phyloP scores from a whole-genome alignment of 2,888 invertebrate species.

The Crioceris asparagi region DNA sequence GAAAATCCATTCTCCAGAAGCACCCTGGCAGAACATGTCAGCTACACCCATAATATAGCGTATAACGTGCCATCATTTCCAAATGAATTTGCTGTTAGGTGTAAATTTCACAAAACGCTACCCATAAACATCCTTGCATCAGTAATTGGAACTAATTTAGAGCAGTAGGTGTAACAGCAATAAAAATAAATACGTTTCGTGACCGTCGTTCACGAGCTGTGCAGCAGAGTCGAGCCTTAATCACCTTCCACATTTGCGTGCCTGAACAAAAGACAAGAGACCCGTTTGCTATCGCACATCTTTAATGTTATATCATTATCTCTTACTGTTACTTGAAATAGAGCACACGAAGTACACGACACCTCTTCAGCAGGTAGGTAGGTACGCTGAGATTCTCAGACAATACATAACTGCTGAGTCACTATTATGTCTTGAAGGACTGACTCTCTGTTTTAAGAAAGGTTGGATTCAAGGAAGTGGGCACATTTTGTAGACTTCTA shows the following conservation, averaged over 20 bases:
- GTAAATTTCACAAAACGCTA: no score
- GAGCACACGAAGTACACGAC: conserved; percentile 16
- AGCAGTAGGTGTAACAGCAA: conserved; percentile 12
- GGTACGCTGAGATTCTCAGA: no score
- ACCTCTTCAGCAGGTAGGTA: conserved; percentile 19
- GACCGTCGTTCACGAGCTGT: conserved; percentile 19
- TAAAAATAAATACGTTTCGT: conserved; percentile 20
- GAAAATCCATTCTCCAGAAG: no score
- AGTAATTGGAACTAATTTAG: conserved; percentile 1
- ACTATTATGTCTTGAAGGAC: no score
- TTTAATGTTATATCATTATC: conserved; percentile 16
- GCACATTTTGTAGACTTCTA: no score
- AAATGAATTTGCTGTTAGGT: no score
- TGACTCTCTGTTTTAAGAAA: no score
- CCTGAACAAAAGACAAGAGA: conserved; percentile 12
- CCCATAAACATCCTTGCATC: background rate
- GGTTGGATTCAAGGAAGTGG: no score
- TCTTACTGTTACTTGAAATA: conserved; percentile 2
- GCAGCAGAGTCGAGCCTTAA: conserved; percentile 19
- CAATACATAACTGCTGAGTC: no score
- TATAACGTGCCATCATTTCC: no score
- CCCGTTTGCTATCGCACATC: conserved; percentile 10
- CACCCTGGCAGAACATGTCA: no score
- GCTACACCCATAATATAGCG: no score
- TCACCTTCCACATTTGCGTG: conserved; percentile 23